phyloP scores from a whole-genome alignment of 2,888 invertebrate genomes.

The Patella ulyssiponensis region DNA sequence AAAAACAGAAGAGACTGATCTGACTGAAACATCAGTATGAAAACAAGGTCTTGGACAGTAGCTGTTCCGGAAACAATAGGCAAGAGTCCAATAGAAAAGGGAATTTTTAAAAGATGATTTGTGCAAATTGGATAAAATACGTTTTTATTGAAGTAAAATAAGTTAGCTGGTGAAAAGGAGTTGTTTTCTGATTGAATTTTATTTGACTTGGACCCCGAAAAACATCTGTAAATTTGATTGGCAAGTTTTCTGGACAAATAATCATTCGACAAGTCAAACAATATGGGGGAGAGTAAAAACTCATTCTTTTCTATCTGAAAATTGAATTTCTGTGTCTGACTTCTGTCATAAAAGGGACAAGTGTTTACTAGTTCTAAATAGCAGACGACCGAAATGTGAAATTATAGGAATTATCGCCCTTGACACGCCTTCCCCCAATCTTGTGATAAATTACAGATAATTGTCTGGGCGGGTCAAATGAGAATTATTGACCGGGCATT shows the following conservation, averaged over 20 bases:
- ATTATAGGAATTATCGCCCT: constrained; percentile 13
- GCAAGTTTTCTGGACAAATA: constrained; percentile 7
- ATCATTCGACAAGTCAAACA: constrained; percentile 1
- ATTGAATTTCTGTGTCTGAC: constrained; percentile 9
- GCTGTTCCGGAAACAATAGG: too few relatives aligned
- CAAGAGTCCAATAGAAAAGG: too few relatives aligned
- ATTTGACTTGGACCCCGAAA: constrained; percentile 1
- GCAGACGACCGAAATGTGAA: constrained; percentile 2
- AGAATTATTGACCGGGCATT: constrained; percentile 6
- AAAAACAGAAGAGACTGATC: too few relatives aligned
- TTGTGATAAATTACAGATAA: constrained; percentile 12
- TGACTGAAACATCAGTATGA: too few relatives aligned
- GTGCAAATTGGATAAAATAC: background rate
- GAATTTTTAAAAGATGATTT: too few relatives aligned
- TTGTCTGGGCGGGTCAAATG: constrained; percentile 11
- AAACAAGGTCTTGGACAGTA: too few relatives aligned
- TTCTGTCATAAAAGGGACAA: background rate
- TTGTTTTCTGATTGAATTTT: background rate
- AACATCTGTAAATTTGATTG: constrained; percentile 13
- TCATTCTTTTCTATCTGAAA: background rate
- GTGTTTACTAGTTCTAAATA: constrained; percentile 6
- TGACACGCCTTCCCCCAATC: constrained; percentile 6
- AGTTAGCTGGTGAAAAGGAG: background rate
- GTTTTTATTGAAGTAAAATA: background rate
- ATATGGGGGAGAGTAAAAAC: background rate